A percentile compares a stretch with the other conserved stretches of the same genome.
These are phyloP conservation scores for Cinara cedri DNA, from an alignment of 2,888 invertebrate species.

Conservation along the genomic window DNA sequence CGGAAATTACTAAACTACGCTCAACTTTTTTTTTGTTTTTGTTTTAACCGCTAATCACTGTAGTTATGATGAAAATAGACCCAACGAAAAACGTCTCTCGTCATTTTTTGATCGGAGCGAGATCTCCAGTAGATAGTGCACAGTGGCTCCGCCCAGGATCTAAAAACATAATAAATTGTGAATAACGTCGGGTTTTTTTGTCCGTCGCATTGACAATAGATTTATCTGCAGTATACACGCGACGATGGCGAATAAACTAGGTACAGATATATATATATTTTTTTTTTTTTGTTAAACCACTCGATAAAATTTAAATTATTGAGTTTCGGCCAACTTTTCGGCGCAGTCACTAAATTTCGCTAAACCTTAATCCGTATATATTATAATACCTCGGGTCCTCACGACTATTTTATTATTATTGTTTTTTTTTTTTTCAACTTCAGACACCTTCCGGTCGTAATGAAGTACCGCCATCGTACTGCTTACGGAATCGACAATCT, in stretches of 20 bases:
- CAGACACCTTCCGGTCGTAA: background rate
- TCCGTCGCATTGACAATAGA: background rate
- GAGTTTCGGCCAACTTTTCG: background rate
- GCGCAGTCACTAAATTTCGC: background rate
- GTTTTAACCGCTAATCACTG: too few species aligned
- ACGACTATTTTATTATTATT: background rate
- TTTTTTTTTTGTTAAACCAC: background rate
- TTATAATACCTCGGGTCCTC: background rate
- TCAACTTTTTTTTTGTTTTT: too few species aligned
- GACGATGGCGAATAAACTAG: too few species aligned
- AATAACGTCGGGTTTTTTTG: background rate
- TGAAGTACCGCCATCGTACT: background rate
- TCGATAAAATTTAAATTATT: constrained; percentile 9
- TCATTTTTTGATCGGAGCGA: too few species aligned
- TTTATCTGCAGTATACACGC: background rate
- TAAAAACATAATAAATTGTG: too few species aligned
- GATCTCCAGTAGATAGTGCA: too few species aligned
- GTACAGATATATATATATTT: background rate
- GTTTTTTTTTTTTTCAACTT: background rate
- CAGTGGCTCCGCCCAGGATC: too few species aligned
- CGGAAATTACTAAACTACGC: too few species aligned
- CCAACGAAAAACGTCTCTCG: too few species aligned
- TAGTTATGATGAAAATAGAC: too few species aligned
- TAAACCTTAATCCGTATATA: background rate
- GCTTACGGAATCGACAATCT: background rate